phyloP scores from a whole-genome alignment of 2,113 vertebrate genomes.

The Brachyhypopomus occidentalis region DNA sequence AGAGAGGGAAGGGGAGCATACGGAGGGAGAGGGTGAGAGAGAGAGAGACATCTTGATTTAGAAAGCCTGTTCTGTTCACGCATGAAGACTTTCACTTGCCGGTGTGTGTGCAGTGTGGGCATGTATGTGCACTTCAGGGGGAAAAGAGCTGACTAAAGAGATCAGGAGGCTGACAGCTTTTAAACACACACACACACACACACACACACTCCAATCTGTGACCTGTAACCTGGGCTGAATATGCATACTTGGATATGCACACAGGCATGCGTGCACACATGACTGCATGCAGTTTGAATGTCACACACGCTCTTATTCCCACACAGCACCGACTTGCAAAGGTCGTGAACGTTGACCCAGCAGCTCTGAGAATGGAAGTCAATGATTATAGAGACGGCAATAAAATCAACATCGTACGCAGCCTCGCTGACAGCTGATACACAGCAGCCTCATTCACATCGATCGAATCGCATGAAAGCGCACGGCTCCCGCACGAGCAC shows the following conservation, averaged over 20 bases:
- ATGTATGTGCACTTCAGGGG: not conserved
- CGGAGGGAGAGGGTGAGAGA: not conserved
- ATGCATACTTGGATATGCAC: slow-evolving; percentile 18
- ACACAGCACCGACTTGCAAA: not conserved
- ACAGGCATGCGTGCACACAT: slow-evolving; percentile 43
- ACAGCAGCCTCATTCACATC: not conserved
- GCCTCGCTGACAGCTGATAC: not conserved
- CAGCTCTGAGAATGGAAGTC: not conserved
- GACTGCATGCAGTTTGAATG: slow-evolving; percentile 25
- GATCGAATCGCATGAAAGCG: too few relatives aligned
- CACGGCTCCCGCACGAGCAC: too few relatives aligned
- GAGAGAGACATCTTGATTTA: slow-evolving; percentile 9
- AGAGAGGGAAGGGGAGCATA: slow-evolving; percentile 3
- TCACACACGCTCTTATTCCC: not conserved
- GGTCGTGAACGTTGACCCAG: not conserved
- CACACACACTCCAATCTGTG: slow-evolving; percentile 41
- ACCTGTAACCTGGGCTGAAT: slow-evolving; percentile 23
- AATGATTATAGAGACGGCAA: not conserved
- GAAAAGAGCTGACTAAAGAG: slow-evolving; percentile 1
- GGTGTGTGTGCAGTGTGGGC: slow-evolving; percentile 61
- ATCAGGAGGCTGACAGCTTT: slow-evolving; percentile 32
- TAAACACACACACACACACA: slow-evolving; percentile 24
- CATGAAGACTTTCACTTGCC: slow-evolving; percentile 68
- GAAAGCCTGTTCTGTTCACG: slow-evolving; percentile 57
- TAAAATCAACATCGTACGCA: not conserved